Evolutionary conservation across 1,140 invertebrate genomes (phyloP).

Genomic region (Eumaeus atala): DNA sequence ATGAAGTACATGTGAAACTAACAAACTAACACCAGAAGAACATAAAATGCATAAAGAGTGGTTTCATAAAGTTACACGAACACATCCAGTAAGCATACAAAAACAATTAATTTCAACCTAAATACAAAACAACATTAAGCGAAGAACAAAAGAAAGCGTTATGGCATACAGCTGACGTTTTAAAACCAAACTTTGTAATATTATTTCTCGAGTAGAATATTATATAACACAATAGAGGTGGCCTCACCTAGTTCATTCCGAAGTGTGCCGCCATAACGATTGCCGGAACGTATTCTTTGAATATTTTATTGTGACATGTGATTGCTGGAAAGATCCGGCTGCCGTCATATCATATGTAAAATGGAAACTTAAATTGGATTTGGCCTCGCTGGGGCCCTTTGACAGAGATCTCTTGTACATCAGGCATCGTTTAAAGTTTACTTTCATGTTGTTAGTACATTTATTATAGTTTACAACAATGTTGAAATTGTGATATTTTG

Average conservation of each 20-base stretch:
- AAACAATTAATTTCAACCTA: constrained; percentile 1
- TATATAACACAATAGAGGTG: neutral
- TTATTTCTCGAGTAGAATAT: constrained; percentile 4
- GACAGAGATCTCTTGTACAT: neutral
- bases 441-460: no score
- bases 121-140: constrained; percentile 5
- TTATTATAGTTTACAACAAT: no score
- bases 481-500: no score
- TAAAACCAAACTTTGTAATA: constrained; percentile 5
- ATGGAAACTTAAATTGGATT: constrained; percentile 8
- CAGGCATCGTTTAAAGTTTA: neutral
- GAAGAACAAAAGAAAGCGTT: constrained; percentile 4
- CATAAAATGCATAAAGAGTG: no score
- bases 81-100: no score
- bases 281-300: constrained; percentile 3
- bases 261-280: neutral
- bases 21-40: no score
- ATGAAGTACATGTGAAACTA: no score
- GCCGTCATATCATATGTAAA: constrained; percentile 1
- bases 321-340: constrained; percentile 3
- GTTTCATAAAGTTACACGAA: no score
- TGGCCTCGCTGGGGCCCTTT: neutral
- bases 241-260: neutral
- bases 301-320: constrained; percentile 11
- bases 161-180: constrained; percentile 1